Base-by-base conservation (phyloP, 1,140 invertebrate species). In the Drosophila sproati region DNA sequence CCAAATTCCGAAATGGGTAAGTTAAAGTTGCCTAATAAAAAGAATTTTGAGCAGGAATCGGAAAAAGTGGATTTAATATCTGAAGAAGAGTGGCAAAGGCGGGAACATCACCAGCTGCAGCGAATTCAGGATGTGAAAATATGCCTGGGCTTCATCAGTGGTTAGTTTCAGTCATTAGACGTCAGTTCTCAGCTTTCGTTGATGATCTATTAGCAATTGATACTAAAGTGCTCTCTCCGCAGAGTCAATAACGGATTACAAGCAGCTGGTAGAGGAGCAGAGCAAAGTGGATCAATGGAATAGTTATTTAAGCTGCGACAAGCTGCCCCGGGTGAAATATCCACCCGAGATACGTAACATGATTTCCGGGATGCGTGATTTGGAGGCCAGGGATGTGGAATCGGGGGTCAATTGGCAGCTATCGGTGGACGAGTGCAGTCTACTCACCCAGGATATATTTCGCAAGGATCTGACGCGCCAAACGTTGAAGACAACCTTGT, bases 311-410 rank as follows among this genome's bases (percentile, higher is more conserved):
- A 54, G 52, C 28, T 92, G 91, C 31, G 83, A 88, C 52, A 81
- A 83, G 1, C 31, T 89, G 20, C 87, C 91, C 0, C 57, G 67
- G n/a, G 66, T 85, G 3, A 32, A 68, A n/a, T 4, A 47, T 29
- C 91, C 91, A 3, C n/a, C 69, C 0, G 81, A 91, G 0, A 62
- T 92, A 2, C 77, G 91, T 1, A 2, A 10, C 0, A 91, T 82
- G 41, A 3, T 91, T 1, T 34, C 7, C 0, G 71, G 80, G 48
- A 39, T 86, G n/a, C 56, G 48, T 0, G 29, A 68, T 28, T 50
- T 69, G 8, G 87, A 86, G 73, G 4, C 28, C 3, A 0, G 8
- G 5, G 41, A 66, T 28, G 34, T 35, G 1, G 5, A 52, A 0
- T 8, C 50, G 2, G 54, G 59, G 4, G 51, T 89, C 0, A 74